Evolutionary conservation across 2,888 invertebrate species (phyloP).

Genomic region (Tenthredo distinguenda): DNA sequence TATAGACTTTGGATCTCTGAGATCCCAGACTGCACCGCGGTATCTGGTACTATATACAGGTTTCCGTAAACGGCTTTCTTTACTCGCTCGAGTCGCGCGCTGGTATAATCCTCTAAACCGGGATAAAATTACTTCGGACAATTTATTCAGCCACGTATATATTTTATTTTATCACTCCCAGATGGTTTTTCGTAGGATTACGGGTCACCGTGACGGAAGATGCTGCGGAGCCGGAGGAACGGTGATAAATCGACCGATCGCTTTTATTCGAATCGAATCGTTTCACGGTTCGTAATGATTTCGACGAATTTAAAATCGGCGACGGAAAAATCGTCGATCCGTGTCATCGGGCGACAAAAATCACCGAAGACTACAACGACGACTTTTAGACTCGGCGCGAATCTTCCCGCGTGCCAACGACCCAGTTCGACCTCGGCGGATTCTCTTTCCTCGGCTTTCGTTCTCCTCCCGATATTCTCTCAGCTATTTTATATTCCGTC

Average conservation of each 20-base stretch:
- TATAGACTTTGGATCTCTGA: conserved; percentile 21
- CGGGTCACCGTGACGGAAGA: not conserved
- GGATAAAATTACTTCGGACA: conserved; percentile 19
- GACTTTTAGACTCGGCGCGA: not conserved
- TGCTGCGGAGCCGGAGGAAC: not conserved
- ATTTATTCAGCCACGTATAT: not conserved
- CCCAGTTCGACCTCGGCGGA: conserved; percentile 18
- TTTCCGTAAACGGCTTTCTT: conserved; percentile 5
- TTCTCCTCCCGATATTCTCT: not conserved
- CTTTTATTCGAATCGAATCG: not conserved
- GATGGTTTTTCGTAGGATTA: not conserved
- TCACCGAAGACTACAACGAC: not conserved
- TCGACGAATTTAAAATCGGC: not conserved
- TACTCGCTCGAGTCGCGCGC: not conserved
- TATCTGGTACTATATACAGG: not conserved
- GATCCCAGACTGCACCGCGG: not conserved
- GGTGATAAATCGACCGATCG: not conserved
- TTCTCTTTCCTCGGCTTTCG: not conserved
- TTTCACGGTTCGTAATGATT: not conserved
- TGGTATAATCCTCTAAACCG: not conserved
- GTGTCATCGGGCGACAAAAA: not conserved
- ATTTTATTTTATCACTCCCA: not conserved
- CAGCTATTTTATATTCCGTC: not conserved
- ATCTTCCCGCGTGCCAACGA: conserved; percentile 22
- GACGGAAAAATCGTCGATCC: not conserved